Evolutionary conservation across 2,888 invertebrate species (phyloP).

Genomic region (Cataglyphis cursor): DNA sequence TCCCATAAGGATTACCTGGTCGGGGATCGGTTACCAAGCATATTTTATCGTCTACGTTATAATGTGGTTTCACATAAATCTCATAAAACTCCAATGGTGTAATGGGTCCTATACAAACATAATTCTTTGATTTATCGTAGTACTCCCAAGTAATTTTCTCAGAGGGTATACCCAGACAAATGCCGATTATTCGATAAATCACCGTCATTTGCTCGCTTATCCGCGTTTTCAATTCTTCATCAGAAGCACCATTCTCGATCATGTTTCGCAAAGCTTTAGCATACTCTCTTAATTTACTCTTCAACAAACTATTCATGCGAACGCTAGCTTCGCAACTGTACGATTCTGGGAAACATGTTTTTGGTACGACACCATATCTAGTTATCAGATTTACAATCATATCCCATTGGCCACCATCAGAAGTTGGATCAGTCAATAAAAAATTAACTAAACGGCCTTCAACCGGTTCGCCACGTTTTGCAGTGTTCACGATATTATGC

Average conservation of each 20-base stretch:
- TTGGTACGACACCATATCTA: conserved; percentile 96
- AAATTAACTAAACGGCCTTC: conserved; percentile 94
- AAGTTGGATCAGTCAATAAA: conserved; percentile 92
- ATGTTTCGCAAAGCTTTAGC: conserved; percentile 91
- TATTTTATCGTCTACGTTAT: conserved; percentile 94
- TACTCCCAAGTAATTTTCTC: conserved; percentile 94
- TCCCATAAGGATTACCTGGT: conserved; percentile 92
- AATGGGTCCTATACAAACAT: conserved; percentile 92
- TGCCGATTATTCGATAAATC: conserved; percentile 93
- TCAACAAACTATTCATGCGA: conserved; percentile 93
- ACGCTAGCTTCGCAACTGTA: conserved; percentile 92
- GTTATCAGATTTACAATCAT: conserved; percentile 96
- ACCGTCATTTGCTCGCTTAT: conserved; percentile 92
- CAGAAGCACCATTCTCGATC: conserved; percentile 89
- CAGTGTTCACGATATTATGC: conserved; percentile 93
- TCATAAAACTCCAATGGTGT: conserved; percentile 94
- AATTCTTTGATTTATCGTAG: conserved; percentile 93
- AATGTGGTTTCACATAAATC: conserved; percentile 92
- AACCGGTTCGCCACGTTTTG: conserved; percentile 91
- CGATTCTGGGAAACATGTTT: conserved; percentile 95
- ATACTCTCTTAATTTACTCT: conserved; percentile 95
- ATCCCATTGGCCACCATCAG: conserved; percentile 97
- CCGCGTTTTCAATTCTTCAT: conserved; percentile 89
- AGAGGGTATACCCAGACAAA: conserved; percentile 94
- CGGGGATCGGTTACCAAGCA: conserved; percentile 96